Percentiles rank a stretch among this genome's conserved stretches.
Evolutionary conservation across 2,113 vertebrate genomes (phyloP).

Genomic region (Pelvicachromis taeniatus): DNA sequence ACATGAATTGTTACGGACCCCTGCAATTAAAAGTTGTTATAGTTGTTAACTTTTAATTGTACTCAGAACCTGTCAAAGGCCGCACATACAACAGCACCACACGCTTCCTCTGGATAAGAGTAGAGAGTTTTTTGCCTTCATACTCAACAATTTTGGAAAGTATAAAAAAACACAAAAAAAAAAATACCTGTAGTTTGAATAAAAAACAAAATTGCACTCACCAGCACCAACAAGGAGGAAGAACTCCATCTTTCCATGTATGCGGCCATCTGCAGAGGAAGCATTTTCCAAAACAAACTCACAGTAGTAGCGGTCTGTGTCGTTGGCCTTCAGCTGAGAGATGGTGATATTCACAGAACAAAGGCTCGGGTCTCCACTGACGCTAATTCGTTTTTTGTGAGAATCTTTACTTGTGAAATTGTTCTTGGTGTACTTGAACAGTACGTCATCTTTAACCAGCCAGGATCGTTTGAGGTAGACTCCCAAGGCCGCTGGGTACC

Average conservation of each 20-base stretch:
- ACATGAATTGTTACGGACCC: too few species aligned
- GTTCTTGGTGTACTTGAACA: not conserved
- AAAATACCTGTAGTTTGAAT: fast-evolving
- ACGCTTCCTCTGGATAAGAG: not conserved
- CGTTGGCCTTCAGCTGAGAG: not conserved
- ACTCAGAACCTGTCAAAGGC: not conserved
- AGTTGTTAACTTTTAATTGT: too few species aligned
- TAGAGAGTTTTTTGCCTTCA: not conserved
- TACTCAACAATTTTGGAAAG: not conserved
- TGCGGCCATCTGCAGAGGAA: not conserved
- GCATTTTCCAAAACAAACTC: conserved; percentile 10
- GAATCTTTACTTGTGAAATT: not conserved
- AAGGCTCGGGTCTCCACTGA: not conserved
- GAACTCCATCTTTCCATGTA: conserved; percentile 26
- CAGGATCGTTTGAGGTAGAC: not conserved
- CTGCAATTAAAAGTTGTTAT: too few species aligned
- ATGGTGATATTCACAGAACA: not conserved
- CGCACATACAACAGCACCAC: not conserved
- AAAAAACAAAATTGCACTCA: conserved; percentile 35
- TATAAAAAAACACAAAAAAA: not conserved
- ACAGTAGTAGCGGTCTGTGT: conserved; percentile 67
- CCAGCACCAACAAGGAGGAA: conserved; percentile 55
- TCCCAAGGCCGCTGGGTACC: not conserved
- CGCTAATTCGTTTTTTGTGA: not conserved
- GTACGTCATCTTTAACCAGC: not conserved